A percentile compares a stretch with the other conserved stretches of the same genome.
Evolutionary conservation across 1,140 invertebrate genomes (phyloP).

Genomic region (Globodera ellingtonae): DNA sequence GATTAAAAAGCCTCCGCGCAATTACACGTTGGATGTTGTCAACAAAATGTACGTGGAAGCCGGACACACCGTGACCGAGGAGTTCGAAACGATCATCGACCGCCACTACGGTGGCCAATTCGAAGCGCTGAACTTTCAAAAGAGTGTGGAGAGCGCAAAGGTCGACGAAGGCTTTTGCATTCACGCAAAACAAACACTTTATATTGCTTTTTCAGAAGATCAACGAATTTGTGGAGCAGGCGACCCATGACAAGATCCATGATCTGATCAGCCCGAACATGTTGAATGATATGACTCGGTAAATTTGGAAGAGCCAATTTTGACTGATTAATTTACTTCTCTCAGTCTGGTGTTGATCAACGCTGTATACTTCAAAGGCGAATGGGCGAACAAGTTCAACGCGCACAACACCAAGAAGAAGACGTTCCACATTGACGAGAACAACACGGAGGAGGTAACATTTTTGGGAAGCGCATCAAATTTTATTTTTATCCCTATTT

Average conservation of each 20-base stretch:
- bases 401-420: slow-evolving; percentile 16
- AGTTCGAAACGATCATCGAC: slow-evolving; percentile 9
- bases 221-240: slow-evolving; percentile 42
- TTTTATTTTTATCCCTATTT: too few species aligned
- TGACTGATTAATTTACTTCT: not conserved
- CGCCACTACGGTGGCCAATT: slow-evolving; percentile 28
- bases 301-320: not conserved
- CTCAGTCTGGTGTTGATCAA: slow-evolving; percentile 44
- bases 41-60: slow-evolving; percentile 17
- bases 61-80: slow-evolving; percentile 13
- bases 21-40: slow-evolving; percentile 20
- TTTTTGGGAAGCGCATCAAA: too few species aligned
- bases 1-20: not conserved
- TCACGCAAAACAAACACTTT: too few species aligned
- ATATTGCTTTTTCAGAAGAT: slow-evolving; percentile 16
- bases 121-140: slow-evolving; percentile 19
- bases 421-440: slow-evolving; percentile 35
- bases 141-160: slow-evolving; percentile 23
- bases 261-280: slow-evolving; percentile 25
- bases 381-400: slow-evolving; percentile 38
- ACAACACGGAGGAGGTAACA: slow-evolving; percentile 22
- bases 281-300: slow-evolving; percentile 28
- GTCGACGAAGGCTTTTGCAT: too few species aligned
- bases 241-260: slow-evolving; percentile 39
- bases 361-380: slow-evolving; percentile 49